Percentiles rank a stretch among this genome's conserved stretches.
phyloP scores from a whole-genome alignment of 2,888 invertebrate genomes.

The Agriopis marginaria region DNA sequence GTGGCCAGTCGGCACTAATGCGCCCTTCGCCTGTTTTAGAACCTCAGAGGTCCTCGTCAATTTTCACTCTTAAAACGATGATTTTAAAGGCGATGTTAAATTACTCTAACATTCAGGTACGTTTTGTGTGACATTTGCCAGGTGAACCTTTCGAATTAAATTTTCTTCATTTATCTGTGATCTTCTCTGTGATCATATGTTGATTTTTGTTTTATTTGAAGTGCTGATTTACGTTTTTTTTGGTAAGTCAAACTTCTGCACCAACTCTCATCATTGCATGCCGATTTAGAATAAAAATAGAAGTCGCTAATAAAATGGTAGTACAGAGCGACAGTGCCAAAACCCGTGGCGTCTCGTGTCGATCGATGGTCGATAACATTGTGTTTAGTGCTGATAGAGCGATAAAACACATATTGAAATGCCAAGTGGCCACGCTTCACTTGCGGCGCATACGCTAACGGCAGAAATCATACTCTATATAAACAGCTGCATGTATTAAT shows the following conservation, averaged over 20 bases:
- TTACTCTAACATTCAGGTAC: conserved; percentile 46
- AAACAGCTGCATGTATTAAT: conserved; percentile 13
- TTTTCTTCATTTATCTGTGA: conserved; percentile 54
- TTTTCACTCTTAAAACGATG: conserved; percentile 51
- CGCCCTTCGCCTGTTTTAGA: conserved; percentile 53
- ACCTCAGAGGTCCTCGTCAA: conserved; percentile 38
- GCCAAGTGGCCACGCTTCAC: conserved; percentile 49
- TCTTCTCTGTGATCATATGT: conserved; percentile 32
- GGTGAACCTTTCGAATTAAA: conserved; percentile 53
- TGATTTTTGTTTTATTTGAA: not conserved
- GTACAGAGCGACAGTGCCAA: conserved; percentile 44
- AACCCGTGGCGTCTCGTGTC: conserved; percentile 48
- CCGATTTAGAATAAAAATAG: conserved; percentile 7
- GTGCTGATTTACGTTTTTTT: too few species aligned
- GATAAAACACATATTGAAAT: conserved; percentile 58
- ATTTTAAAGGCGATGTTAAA: conserved; percentile 45
- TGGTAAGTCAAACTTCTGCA: too few species aligned
- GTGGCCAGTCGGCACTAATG: conserved; percentile 65
- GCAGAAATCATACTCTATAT: conserved; percentile 33
- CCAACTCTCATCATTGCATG: too few species aligned
- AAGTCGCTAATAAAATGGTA: conserved; percentile 42
- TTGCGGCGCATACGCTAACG: conserved; percentile 43
- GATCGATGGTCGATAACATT: conserved; percentile 65
- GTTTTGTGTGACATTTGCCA: conserved; percentile 52
- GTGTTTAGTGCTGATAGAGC: conserved; percentile 59